A percentile compares a stretch with the other conserved stretches of the same genome.
phyloP scores from a whole-genome alignment of 2,888 invertebrate genomes.

The Campaea margaritaria region DNA sequence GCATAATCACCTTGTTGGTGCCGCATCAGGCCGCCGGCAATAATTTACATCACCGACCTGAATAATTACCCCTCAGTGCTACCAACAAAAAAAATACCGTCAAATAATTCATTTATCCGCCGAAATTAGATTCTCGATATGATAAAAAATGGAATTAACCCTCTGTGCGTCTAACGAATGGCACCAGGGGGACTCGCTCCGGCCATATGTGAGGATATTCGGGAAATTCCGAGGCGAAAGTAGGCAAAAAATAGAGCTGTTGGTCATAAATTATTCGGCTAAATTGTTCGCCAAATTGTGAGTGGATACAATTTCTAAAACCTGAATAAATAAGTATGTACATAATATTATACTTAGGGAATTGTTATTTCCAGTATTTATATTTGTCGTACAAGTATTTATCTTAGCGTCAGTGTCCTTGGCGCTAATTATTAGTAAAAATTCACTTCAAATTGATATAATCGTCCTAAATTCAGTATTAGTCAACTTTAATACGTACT shows the following conservation, averaged over 20 bases:
- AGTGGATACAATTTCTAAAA: too few species aligned
- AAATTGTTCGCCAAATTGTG: not conserved
- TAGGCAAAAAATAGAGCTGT: constrained; percentile 1
- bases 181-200: constrained; percentile 15
- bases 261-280: not conserved
- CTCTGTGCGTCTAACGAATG: constrained; percentile 19
- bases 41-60: constrained; percentile 1
- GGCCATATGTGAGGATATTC: constrained; percentile 5
- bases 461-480: too few species aligned
- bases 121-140: constrained; percentile 26
- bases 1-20: not conserved
- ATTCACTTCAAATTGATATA: too few species aligned
- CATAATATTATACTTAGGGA: too few species aligned
- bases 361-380: too few species aligned
- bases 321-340: too few species aligned
- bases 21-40: constrained; percentile 1
- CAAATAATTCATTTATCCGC: constrained; percentile 17
- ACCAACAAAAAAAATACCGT: constrained; percentile 9
- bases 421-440: too few species aligned
- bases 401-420: too few species aligned
- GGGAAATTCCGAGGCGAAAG: not conserved
- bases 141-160: constrained; percentile 27
- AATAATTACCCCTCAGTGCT: constrained; percentile 5
- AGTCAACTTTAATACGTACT: too few species aligned
- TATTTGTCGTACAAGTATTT: too few species aligned